Percentiles rank a stretch among this genome's conserved stretches.
phyloP scores from a whole-genome alignment of 1,140 invertebrate genomes.

The Octopus sinensis region DNA sequence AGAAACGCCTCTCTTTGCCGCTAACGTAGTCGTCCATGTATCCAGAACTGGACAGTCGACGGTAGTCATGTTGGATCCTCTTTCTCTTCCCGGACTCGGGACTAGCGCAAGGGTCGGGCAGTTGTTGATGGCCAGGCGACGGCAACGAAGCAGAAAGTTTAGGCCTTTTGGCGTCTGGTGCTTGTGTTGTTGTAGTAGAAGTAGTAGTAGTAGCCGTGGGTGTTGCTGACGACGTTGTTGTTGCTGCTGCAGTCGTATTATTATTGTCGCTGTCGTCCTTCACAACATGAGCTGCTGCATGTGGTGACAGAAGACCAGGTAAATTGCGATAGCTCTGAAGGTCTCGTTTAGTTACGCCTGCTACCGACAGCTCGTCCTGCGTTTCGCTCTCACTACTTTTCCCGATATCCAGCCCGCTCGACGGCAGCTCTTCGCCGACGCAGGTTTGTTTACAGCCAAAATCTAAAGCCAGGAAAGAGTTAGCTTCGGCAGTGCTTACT shows the following conservation, averaged over 20 bases:
- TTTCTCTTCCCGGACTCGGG: slow-evolving; percentile 46
- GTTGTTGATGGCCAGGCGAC: neutral
- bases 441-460: neutral
- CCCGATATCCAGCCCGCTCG: neutral
- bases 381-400: neutral
- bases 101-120: slow-evolving; percentile 34
- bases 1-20: slow-evolving; percentile 45
- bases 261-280: neutral
- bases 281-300: slow-evolving; percentile 27
- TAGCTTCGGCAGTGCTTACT: neutral
- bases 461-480: neutral
- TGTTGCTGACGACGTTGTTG: slow-evolving; percentile 9
- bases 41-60: slow-evolving; percentile 51
- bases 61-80: slow-evolving; percentile 50
- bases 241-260: slow-evolving; percentile 14
- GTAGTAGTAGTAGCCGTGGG: slow-evolving; percentile 10
- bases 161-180: slow-evolving; percentile 35
- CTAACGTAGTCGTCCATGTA: slow-evolving; percentile 52
- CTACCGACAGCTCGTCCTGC: neutral
- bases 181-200: neutral
- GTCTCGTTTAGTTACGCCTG: slow-evolving; percentile 41
- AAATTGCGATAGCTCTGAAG: slow-evolving; percentile 49
- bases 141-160: slow-evolving; percentile 20
- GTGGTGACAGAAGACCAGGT: slow-evolving; percentile 46
- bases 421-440: neutral